Evolutionary conservation across 1,140 invertebrate genomes (phyloP).

Genomic region (Zeugodacus cucurbitae): DNA sequence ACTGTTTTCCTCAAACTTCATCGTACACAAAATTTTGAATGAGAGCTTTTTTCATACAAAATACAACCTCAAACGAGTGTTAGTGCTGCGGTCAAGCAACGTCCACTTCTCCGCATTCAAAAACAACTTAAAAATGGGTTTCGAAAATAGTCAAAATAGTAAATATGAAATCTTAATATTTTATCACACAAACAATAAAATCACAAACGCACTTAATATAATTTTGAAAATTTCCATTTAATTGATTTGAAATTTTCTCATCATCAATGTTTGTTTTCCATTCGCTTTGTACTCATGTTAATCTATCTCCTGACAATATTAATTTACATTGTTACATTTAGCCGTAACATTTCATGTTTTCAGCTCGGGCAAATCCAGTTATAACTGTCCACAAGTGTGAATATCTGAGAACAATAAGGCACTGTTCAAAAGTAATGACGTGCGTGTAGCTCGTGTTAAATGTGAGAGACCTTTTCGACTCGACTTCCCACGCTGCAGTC

Average conservation of each 20-base stretch:
- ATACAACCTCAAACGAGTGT: too few relatives aligned
- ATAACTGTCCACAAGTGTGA: background rate
- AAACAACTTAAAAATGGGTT: too few relatives aligned
- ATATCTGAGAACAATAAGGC: conserved; percentile 28
- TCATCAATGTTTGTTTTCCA: background rate
- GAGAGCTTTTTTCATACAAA: too few relatives aligned
- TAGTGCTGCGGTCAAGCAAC: too few relatives aligned
- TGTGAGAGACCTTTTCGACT: conserved; percentile 32
- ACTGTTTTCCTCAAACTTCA: background rate
- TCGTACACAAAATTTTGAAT: background rate
- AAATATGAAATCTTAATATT: too few relatives aligned
- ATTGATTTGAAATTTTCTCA: too few relatives aligned
- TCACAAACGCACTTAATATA: too few relatives aligned
- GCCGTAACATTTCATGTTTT: background rate
- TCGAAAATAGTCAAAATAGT: too few relatives aligned
- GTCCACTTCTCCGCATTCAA: too few relatives aligned
- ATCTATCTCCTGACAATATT: background rate
- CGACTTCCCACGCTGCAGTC: conserved; percentile 26
- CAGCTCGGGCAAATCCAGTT: background rate
- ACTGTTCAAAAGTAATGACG: background rate
- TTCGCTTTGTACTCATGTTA: background rate
- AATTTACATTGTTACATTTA: background rate
- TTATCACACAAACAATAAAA: too few relatives aligned
- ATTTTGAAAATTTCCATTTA: too few relatives aligned
- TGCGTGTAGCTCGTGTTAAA: conserved; percentile 12